Conservation (phyloP, 2,888 invertebrate genomes). For the Diarsia dahlii region DNA sequence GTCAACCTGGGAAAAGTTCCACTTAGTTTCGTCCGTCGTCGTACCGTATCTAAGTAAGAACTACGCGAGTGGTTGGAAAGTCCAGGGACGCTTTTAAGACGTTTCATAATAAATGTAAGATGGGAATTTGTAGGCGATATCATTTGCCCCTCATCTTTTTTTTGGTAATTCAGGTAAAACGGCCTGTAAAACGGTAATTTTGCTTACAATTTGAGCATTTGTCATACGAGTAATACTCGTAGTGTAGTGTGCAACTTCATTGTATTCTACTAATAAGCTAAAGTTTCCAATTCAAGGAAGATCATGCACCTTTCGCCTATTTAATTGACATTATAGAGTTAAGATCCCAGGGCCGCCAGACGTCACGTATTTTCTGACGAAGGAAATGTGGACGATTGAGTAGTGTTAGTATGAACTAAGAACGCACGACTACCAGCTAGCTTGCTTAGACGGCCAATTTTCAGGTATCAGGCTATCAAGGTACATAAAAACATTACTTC, state of each 20-base stretch:
- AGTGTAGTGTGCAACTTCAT: background rate
- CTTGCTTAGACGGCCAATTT: no score
- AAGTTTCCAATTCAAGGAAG: background rate
- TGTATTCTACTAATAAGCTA: background rate
- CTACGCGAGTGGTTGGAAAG: conserved; percentile 83
- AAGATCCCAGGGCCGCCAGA: no score
- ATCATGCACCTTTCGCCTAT: background rate
- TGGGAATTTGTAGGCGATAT: conserved; percentile 49
- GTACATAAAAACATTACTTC: no score
- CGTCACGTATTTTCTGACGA: no score
- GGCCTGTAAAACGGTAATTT: background rate
- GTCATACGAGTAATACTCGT: background rate
- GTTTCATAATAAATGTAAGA: conserved; percentile 82
- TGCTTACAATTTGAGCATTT: conserved; percentile 1
- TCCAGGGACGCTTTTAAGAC: conserved; percentile 85
- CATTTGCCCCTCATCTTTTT: conserved; percentile 25
- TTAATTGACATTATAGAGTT: no score
- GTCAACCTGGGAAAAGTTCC: conserved; percentile 87
- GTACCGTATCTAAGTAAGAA: conserved; percentile 84
- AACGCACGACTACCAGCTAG: no score
- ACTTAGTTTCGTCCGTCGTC: conserved; percentile 85
- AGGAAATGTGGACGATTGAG: no score
- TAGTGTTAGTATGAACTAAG: no score
- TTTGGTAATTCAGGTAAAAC: conserved; percentile 21
- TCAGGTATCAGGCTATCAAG: no score